phyloP scores from a whole-genome alignment of 1,140 invertebrate genomes.

The Geopemphigus sp. region DNA sequence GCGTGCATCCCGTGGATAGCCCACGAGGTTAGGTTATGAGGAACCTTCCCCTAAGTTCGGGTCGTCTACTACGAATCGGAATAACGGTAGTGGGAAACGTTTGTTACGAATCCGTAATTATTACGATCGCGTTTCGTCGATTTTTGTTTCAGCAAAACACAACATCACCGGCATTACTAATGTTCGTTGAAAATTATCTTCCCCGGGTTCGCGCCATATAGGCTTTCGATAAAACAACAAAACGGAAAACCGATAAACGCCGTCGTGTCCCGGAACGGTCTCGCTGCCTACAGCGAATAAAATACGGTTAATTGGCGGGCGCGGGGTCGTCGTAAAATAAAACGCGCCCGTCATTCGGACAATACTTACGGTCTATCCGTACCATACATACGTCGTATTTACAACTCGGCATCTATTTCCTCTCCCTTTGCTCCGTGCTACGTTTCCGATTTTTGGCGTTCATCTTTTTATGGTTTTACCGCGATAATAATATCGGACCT shows the following conservation, averaged over 20 bases:
- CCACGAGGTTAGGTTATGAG: neutral
- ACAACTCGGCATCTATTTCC: neutral
- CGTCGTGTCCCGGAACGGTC: neutral
- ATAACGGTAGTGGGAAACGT: too few relatives aligned
- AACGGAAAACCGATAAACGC: neutral
- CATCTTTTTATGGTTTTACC: neutral
- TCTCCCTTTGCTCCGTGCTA: neutral
- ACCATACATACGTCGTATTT: too few relatives aligned
- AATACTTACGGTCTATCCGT: neutral
- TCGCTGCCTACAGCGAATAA: neutral
- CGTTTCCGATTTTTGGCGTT: neutral
- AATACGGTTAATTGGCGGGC: conserved; percentile 9
- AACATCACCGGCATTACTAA: too few relatives aligned
- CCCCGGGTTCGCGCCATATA: too few relatives aligned
- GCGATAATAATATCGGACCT: conserved; percentile 1
- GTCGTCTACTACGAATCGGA: too few relatives aligned
- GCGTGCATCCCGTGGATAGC: too few relatives aligned
- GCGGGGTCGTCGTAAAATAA: neutral
- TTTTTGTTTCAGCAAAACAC: too few relatives aligned
- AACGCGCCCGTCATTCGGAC: neutral
- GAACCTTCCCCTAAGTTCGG: too few relatives aligned
- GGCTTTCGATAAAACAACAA: too few relatives aligned
- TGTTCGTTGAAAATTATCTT: too few relatives aligned
- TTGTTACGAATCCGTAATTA: too few relatives aligned
- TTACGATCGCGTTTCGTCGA: too few relatives aligned